Percentiles rank a stretch among this genome's conserved stretches.
These are phyloP conservation scores for Mormyrus lacerda DNA, from an alignment of 2,113 vertebrate species.

Conservation along the genomic window DNA sequence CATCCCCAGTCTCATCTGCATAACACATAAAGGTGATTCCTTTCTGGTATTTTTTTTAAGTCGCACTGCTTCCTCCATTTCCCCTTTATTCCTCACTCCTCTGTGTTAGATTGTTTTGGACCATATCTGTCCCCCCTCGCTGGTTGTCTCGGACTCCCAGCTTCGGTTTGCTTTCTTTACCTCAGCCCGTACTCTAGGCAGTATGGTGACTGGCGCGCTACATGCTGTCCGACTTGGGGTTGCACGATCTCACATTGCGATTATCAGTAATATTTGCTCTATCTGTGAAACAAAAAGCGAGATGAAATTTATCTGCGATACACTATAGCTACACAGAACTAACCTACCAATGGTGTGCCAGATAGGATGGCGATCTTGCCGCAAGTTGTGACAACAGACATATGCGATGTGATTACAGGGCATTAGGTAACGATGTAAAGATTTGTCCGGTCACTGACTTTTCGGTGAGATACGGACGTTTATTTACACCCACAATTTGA, in stretches of 20 bases:
- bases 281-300: background rate
- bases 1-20: background rate
- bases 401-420: background rate
- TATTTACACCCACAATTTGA: background rate
- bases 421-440: background rate
- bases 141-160: background rate
- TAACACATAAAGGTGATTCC: background rate
- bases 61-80: background rate
- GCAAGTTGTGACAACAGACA: background rate
- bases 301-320: background rate
- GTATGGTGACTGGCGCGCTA: background rate
- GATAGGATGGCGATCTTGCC: background rate
- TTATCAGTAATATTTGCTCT: background rate
- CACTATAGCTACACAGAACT: background rate
- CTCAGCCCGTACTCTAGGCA: background rate
- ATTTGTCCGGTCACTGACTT: background rate
- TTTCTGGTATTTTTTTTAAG: background rate
- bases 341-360: background rate
- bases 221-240: background rate
- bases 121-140: background rate
- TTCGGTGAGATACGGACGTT: background rate
- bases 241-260: background rate
- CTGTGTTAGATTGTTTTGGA: background rate
- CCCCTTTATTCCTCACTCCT: slow-evolving; percentile 20
- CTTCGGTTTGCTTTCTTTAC: too few relatives aligned